Percentiles rank a stretch among this genome's conserved stretches.
Evolutionary conservation across 2,888 invertebrate species (phyloP).

Genomic region (Drosophila neonasuta): DNA sequence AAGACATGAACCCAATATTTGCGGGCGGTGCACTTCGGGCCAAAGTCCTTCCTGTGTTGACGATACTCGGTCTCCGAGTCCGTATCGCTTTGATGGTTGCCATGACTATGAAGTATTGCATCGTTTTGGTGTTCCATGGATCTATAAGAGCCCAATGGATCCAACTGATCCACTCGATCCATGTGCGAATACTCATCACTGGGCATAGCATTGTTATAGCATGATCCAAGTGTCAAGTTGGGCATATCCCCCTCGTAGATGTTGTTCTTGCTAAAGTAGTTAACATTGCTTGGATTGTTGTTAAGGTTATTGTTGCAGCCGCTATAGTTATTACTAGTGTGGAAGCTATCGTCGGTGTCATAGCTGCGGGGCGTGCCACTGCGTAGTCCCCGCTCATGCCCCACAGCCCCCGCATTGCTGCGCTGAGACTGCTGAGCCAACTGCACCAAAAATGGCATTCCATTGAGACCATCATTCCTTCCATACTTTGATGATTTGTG

Average conservation of each 20-base stretch:
- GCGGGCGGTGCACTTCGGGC: not conserved
- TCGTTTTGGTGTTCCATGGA: not conserved
- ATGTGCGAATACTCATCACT: slow-evolving; percentile 1
- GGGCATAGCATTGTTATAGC: not conserved
- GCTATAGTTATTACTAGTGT: not conserved
- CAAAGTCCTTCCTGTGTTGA: slow-evolving; percentile 25
- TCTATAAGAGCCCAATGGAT: not conserved
- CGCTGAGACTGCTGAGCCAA: slow-evolving; percentile 32
- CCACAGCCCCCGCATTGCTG: not conserved
- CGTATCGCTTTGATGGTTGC: slow-evolving; percentile 47
- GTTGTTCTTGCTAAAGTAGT: slow-evolving; percentile 40
- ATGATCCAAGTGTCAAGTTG: not conserved
- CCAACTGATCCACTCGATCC: slow-evolving; percentile 5
- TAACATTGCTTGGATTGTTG: not conserved
- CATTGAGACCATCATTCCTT: slow-evolving; percentile 25
- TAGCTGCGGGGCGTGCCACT: slow-evolving; percentile 31
- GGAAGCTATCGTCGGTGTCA: not conserved
- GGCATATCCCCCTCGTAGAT: slow-evolving; percentile 70
- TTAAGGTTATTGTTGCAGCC: not conserved
- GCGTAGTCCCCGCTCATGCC: slow-evolving; percentile 24
- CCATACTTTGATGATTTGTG: slow-evolving; percentile 23
- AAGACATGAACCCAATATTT: slow-evolving; percentile 16
- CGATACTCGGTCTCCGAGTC: slow-evolving; percentile 70
- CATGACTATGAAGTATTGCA: not conserved
- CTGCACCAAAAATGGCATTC: slow-evolving; percentile 48